Base-by-base conservation (phyloP, 2,888 invertebrate species). In the Ctenicera cuprea region DNA sequence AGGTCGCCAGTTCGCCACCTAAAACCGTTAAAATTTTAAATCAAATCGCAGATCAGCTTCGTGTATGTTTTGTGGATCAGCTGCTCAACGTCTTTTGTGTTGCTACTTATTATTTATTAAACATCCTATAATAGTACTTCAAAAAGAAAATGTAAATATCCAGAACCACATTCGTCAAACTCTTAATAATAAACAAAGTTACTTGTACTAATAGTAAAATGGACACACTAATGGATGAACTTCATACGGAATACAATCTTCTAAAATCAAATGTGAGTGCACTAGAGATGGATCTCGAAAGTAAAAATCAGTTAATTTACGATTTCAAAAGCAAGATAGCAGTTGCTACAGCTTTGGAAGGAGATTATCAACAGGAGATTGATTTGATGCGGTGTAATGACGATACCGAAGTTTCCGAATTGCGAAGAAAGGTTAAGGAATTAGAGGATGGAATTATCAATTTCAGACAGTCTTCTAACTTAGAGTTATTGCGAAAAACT, bases 241-340 rank as follows among this genome's bases (percentile, higher is more conserved):
- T 48, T 48, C 20, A 2, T 16, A 18, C 9, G 0, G 48, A 16
- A 2, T 48, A 18, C 20, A 18, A 48, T 8, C 18, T 2, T 48
- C 16, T 20, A 20, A 48, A 48, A 48, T 14, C 14, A 48, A 18
- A 20, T 18, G 2, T 9, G 2, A 18, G 9, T 16, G 1, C 1
- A 48, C 16, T 48, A 48, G 12, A 77, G 69, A 75, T 62, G 18
- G 79, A 82, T 41, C 48, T 81, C 14, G 83, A 84, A 37, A 41
- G 50, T 4, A 66, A 76, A 37, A 82, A 82, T 50, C 85, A 85
- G 73, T 74, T 78, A 50, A 74, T 82, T 61, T 75, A 84, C 71
- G 80, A 83, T 20, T 74, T 71, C 45, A 81, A 80, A 54, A 75
- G 81, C 38, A 79, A 83, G 72, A 38, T 83, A 14, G 76, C 80